Base-by-base conservation (phyloP, 2,888 invertebrate species). In the Pyrocoelia pectoralis region DNA sequence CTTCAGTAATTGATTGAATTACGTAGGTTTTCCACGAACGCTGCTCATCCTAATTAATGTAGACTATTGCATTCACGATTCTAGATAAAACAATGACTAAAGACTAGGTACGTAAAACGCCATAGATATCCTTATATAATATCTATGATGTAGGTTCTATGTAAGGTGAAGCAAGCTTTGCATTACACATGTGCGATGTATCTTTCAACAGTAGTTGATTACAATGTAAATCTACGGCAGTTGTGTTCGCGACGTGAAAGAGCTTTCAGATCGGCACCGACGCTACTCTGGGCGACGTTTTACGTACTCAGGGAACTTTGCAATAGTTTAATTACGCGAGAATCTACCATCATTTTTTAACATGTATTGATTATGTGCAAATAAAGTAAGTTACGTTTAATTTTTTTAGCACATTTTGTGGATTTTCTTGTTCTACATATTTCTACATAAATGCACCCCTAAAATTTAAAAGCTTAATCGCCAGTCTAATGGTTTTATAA, bases 161-260 rank as follows among this genome's bases (percentile, higher is more conserved):
- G 8, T 33, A 33, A 33, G 33, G 33, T n/a, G 33, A 33, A 33
- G n/a, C n/a, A 33, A 33, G n/a, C 33, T 33, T 33, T n/a, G 33
- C 33, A 4, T 33, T 33, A 33, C 33, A 33, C 33, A 33, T 33
- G 33, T 33, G 33, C 33, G n/a, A 33, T 33, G 33, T 33, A n/a
- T 8, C 33, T 33, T n/a, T 33, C 33, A 33, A n/a, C 33, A n/a
- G 33, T 8, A 33, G 33, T n/a, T 33, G 33, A 33, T 33, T 33
- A 33, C n/a, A 33, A 33, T n/a, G n/a, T n/a, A n/a, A n/a, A n/a
- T 4, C 33, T 33, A 33, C 33, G 33, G 10, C 33, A 33, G 33
- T 33, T 33, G 33, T 33, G 33, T 33, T n/a, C 33, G 33, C 33
- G 33, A 33, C 33, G 33, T 33, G 33, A 33, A 33, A 33, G 33